These are phyloP conservation scores for Creontiades dilutus DNA, from an alignment of 2,888 invertebrate species.

Conservation along the genomic window DNA sequence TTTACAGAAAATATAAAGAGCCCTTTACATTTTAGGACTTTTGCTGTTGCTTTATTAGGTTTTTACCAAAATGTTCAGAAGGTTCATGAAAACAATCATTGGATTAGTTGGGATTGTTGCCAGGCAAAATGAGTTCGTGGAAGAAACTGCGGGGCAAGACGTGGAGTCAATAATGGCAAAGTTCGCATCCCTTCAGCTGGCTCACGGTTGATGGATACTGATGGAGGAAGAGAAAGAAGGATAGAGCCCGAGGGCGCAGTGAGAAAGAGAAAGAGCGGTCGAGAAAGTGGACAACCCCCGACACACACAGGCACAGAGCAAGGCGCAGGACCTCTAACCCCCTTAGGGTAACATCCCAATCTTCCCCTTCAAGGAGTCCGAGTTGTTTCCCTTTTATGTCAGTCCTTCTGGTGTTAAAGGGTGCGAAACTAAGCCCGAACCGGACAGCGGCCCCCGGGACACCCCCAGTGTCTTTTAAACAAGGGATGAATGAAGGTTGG, in stretches of 20 bases:
- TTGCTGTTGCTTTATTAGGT: no score
- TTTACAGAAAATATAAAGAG: no score
- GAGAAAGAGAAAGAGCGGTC: constrained; percentile 40
- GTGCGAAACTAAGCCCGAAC: constrained; percentile 66
- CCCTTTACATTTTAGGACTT: no score
- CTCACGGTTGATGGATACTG: constrained; percentile 61
- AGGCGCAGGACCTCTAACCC: constrained; percentile 25
- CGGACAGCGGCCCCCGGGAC: constrained; percentile 48
- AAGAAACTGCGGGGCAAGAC: background rate
- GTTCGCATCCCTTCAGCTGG: constrained; percentile 27
- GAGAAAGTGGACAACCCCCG: constrained; percentile 39
- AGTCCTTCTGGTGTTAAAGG: constrained; percentile 69
- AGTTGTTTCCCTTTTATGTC: constrained; percentile 70
- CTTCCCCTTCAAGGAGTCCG: constrained; percentile 69
- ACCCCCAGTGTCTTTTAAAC: constrained; percentile 47
- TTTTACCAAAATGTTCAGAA: no score
- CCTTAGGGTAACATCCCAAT: constrained; percentile 67
- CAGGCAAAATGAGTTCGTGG: background rate
- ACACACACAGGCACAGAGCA: background rate
- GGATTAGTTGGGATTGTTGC: background rate
- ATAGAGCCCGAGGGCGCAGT: constrained; percentile 6
- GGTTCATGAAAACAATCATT: no score
- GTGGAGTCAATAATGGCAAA: constrained; percentile 66
- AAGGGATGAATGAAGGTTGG: constrained; percentile 19
- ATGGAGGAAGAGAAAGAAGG: constrained; percentile 37